A percentile compares a stretch with the other conserved stretches of the same genome.
Conservation (phyloP, 1,140 invertebrate species). For the Drosophila setifemur region DNA sequence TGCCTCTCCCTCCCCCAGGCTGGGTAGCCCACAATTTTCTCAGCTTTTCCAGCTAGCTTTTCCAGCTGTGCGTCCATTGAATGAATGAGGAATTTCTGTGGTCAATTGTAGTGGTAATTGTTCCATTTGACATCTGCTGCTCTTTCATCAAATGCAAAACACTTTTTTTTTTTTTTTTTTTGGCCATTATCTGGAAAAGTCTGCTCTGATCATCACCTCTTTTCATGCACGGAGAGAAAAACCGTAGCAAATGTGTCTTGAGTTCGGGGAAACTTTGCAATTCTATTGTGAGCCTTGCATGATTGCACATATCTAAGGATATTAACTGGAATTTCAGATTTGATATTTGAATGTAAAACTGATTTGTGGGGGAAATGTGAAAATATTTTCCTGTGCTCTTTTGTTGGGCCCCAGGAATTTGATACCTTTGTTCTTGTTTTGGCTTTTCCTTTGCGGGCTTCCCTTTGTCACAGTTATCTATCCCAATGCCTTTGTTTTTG, state of each 20-base stretch:
- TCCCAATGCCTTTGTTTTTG: constrained; percentile 12
- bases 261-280: too few relatives aligned
- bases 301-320: too few relatives aligned
- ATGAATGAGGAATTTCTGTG: constrained; percentile 34
- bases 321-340: too few relatives aligned
- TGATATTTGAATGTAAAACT: too few relatives aligned
- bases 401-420: too few relatives aligned
- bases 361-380: too few relatives aligned
- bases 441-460: constrained; percentile 4
- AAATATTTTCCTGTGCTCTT: too few relatives aligned
- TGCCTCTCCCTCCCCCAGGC: neutral
- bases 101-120: constrained; percentile 30
- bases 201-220: too few relatives aligned
- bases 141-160: constrained; percentile 1
- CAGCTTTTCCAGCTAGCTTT: constrained; percentile 5
- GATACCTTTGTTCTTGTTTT: constrained; percentile 4
- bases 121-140: constrained; percentile 4
- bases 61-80: constrained; percentile 3
- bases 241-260: too few relatives aligned
- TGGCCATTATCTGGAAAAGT: neutral
- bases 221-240: too few relatives aligned
- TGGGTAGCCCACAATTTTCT: neutral
- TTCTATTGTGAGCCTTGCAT: too few relatives aligned
- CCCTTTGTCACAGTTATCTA: constrained; percentile 28
- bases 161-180: constrained; percentile 22